These are phyloP conservation scores for Panurus biarmicus DNA, from an alignment of 2,113 vertebrate genomes.

Conservation along the genomic window DNA sequence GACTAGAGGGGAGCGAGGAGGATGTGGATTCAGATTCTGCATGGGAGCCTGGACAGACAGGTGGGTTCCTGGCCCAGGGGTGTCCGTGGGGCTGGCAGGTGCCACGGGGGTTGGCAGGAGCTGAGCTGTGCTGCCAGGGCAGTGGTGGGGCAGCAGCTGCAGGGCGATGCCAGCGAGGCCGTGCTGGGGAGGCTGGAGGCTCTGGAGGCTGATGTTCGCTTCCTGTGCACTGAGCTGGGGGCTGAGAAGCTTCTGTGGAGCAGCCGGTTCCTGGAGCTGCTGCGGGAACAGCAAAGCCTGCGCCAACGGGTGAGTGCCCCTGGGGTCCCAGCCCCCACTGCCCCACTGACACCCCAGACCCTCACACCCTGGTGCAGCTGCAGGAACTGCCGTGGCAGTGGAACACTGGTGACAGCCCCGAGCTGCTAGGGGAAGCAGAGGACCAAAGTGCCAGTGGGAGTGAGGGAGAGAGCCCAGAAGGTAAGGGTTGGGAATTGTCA, in stretches of 20 bases:
- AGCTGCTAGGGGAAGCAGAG: neutral
- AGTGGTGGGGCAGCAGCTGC: neutral
- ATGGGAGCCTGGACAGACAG: neutral
- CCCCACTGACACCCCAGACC: rapidly evolving
- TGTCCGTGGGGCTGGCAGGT: neutral
- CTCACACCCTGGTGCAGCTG: neutral
- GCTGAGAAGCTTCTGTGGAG: conserved; percentile 79
- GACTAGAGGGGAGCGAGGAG: neutral
- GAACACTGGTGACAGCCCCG: neutral
- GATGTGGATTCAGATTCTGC: rapidly evolving
- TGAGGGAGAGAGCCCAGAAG: neutral
- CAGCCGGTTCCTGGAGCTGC: conserved; percentile 73
- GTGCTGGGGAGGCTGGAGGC: conserved; percentile 68
- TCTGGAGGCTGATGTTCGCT: conserved; percentile 70
- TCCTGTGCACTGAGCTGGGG: conserved; percentile 73
- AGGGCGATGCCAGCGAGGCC: neutral
- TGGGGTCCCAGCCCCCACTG: rapidly evolving
- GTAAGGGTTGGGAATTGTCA: neutral
- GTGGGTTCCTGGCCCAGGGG: neutral
- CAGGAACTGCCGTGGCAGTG: neutral
- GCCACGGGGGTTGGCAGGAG: rapidly evolving
- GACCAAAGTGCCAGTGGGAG: neutral
- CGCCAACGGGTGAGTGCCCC: conserved; percentile 57
- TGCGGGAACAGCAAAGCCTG: conserved; percentile 70
- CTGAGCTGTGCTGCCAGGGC: neutral